phyloP scores from a whole-genome alignment of 2,113 vertebrate species.

The Syngnathus scovelli region DNA sequence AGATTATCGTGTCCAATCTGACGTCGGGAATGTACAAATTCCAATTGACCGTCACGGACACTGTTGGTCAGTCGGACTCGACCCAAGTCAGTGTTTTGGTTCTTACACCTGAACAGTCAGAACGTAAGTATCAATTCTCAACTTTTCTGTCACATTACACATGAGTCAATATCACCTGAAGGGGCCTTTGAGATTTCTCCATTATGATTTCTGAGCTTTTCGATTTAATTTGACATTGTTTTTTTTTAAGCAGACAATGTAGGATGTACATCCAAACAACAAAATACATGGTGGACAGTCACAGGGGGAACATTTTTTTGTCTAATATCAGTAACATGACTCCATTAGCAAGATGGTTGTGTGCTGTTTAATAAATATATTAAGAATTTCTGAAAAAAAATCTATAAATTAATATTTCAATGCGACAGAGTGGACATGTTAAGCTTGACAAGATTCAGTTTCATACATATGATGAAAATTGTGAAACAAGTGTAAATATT shows the following conservation, averaged over 20 bases:
- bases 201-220: neutral
- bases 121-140: conserved; percentile 70
- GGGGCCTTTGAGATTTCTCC: neutral
- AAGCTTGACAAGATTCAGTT: too few relatives aligned
- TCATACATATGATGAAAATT: neutral
- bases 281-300: neutral
- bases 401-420: neutral
- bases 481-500: neutral
- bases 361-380: neutral
- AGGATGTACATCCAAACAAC: neutral
- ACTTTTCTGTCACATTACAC: neutral
- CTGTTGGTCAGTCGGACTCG: conserved; percentile 65
- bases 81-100: conserved; percentile 79
- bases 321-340: neutral
- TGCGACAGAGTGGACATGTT: neutral
- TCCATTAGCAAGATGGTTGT: neutral
- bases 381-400: neutral
- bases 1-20: conserved; percentile 79
- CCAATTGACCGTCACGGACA: conserved; percentile 74
- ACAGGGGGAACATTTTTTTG: neutral
- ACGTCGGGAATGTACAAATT: conserved; percentile 80
- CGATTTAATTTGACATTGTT: too few relatives aligned
- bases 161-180: neutral
- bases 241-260: neutral
- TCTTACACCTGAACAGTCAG: conserved; percentile 81